These are phyloP conservation scores for Fratercula arctica DNA, from an alignment of 2,797 vertebrate genomes.

Conservation along the genomic window DNA sequence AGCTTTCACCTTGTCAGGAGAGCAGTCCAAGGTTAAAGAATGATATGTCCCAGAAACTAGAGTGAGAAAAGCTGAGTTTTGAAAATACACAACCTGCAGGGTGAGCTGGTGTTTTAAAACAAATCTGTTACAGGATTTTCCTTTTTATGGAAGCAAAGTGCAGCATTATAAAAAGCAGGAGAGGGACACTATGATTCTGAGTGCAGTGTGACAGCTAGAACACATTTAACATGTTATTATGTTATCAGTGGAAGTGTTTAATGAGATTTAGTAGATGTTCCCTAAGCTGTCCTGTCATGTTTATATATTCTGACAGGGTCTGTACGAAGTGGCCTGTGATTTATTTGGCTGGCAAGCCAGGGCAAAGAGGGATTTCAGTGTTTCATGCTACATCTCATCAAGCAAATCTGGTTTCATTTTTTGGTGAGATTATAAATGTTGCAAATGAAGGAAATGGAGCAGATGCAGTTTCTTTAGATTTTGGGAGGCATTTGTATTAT, in stretches of 20 bases:
- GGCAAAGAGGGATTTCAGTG: not conserved
- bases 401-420: constrained; percentile 15
- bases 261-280: constrained; percentile 45
- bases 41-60: constrained; percentile 11
- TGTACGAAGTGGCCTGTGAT: constrained; percentile 11
- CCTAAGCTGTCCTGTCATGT: constrained; percentile 16
- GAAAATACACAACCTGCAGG: not conserved
- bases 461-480: not conserved
- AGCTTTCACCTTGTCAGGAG: constrained; percentile 30
- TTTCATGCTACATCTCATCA: not conserved
- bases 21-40: constrained; percentile 17
- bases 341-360: constrained; percentile 34
- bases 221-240: constrained; percentile 25
- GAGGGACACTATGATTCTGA: not conserved
- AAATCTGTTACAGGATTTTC: not conserved
- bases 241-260: constrained; percentile 33
- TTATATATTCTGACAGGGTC: constrained; percentile 3
- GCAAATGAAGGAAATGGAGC: not conserved
- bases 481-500: not conserved
- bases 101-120: constrained; percentile 14
- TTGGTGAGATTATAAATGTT: not conserved
- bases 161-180: not conserved
- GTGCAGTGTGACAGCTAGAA: not conserved
- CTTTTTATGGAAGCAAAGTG: constrained; percentile 12
- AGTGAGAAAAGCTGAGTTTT: constrained; percentile 22